These are phyloP conservation scores for Chaitophorus viminalis DNA, from an alignment of 2,888 invertebrate genomes.

Conservation along the genomic window DNA sequence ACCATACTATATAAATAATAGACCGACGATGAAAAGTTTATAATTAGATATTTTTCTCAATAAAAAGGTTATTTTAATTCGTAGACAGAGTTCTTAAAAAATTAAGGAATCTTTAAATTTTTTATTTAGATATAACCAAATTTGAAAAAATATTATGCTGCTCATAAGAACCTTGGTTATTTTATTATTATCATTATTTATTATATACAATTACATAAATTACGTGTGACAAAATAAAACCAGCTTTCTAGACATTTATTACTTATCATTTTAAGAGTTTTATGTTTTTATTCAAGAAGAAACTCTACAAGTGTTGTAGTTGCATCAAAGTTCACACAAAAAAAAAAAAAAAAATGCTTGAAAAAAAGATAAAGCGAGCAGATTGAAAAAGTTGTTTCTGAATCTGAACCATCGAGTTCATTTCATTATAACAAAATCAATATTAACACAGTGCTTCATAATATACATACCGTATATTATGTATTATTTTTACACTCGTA, in stretches of 20 bases:
- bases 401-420: background rate
- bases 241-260: constrained; percentile 23
- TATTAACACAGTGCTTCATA: background rate
- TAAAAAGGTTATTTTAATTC: background rate
- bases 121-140: background rate
- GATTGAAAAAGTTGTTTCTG: constrained; percentile 15
- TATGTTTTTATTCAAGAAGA: constrained; percentile 12
- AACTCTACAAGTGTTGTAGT: constrained; percentile 39
- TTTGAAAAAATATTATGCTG: background rate
- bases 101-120: background rate
- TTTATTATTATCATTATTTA: constrained; percentile 33
- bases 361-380: background rate
- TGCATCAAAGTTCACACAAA: background rate
- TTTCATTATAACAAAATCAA: constrained; percentile 35
- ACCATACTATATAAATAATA: background rate
- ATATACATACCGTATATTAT: background rate
- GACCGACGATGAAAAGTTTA: background rate
- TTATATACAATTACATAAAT: background rate
- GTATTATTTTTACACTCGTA: background rate
- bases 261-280: constrained; percentile 9
- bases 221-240: constrained; percentile 39
- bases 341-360: background rate
- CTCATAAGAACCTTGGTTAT: background rate
- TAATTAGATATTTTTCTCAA: background rate
- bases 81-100: background rate